Base-by-base conservation (phyloP, 2,888 invertebrate species). In the Pyrrhosoma nymphula region DNA sequence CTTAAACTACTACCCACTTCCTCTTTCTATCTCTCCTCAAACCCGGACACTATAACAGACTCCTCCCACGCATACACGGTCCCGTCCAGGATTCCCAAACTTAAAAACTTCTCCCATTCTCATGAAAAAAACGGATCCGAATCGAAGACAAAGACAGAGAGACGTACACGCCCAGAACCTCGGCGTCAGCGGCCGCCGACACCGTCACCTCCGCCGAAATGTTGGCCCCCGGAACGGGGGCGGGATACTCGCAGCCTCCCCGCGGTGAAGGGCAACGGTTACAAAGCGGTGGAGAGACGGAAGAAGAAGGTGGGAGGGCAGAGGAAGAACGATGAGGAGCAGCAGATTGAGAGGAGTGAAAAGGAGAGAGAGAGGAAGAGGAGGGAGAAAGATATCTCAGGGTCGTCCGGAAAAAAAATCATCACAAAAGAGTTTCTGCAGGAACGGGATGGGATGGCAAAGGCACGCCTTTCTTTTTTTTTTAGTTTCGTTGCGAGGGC, bases 341-440 rank as follows among this genome's bases (percentile, higher is more conserved):
- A 55, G 47, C 23, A 39, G 55, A 56, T 35, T 20, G 26, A 55
- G 18, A 56, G 55, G 4, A 2, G 23, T 12, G 47, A 47, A 3
- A 23, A 35, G 23, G 47, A 23, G 47, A 55, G 56, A 56, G 89
- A 23, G 88, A 47, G 88, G 47, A n/a, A n/a, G n/a, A n/a, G 55
- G 55, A 35, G n/a, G 88, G 47, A 88, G 35, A 3, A 56, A 56
- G 56, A 56, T 47, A 56, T 89, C 89, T 89, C 89, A 89, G 89
- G 89, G 89, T 14, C 89, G 89, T 89, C 89, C 55, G 56, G 89
- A 56, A 89, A 89, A 47, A 26, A 82, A 82, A 82, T 82, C 3
- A 82, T 35, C 82, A 82, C 82, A 82, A 82, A 82, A 82, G 82
- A 82, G 35, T 82, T 30, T 16, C 12, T 35, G 82, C 82, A 82